phyloP scores from a whole-genome alignment of 2,888 invertebrate genomes.

The Cheilosia impressa region DNA sequence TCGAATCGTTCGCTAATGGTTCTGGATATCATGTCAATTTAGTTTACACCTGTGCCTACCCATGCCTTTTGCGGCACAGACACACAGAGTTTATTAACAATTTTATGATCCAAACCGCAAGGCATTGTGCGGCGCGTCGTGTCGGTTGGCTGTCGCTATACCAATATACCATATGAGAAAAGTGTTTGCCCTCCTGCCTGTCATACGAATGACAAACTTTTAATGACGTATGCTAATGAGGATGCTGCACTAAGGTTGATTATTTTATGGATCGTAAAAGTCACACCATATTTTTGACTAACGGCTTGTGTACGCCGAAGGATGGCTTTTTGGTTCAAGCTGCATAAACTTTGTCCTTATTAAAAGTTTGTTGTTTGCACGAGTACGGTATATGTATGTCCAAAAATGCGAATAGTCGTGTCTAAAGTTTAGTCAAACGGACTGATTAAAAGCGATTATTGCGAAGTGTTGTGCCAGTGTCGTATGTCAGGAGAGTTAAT shows the following conservation, averaged over 20 bases:
- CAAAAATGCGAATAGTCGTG: slow-evolving; percentile 10
- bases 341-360: slow-evolving; percentile 57
- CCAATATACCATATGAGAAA: background rate
- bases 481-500: slow-evolving; percentile 1
- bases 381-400: background rate
- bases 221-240: slow-evolving; percentile 71
- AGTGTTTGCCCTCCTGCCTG: background rate
- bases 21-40: background rate
- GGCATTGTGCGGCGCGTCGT: slow-evolving; percentile 11
- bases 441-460: background rate
- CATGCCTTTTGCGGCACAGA: background rate
- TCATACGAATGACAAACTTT: slow-evolving; percentile 57
- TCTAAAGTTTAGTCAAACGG: slow-evolving; percentile 18
- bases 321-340: background rate
- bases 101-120: slow-evolving; percentile 41
- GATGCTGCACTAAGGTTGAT: slow-evolving; percentile 49
- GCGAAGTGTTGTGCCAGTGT: background rate
- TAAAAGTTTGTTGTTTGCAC: slow-evolving; percentile 49
- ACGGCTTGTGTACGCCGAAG: slow-evolving; percentile 3
- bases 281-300: slow-evolving; percentile 54
- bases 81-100: slow-evolving; percentile 43
- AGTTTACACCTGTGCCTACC: slow-evolving; percentile 1
- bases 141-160: background rate
- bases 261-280: slow-evolving; percentile 51
- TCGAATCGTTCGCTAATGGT: background rate